phyloP scores from a whole-genome alignment of 2,888 invertebrate species.

The Osmoderma eremita region DNA sequence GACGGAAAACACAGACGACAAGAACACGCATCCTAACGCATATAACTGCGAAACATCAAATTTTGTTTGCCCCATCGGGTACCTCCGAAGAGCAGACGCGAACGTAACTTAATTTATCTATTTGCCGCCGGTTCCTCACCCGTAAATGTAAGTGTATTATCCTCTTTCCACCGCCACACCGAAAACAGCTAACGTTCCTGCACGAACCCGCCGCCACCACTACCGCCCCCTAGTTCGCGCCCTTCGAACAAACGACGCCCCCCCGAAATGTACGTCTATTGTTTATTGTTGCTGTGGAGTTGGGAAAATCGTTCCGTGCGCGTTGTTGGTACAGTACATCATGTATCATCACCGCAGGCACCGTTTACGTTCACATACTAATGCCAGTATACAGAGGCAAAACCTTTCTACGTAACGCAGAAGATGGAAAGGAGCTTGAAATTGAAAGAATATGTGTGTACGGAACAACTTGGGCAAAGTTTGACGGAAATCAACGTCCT shows the following conservation, averaged over 20 bases:
- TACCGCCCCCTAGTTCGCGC: background rate
- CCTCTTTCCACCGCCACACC: background rate
- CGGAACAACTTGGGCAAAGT: too few relatives aligned
- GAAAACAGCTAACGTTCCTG: background rate
- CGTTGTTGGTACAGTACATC: slow-evolving; percentile 26
- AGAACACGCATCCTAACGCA: too few relatives aligned
- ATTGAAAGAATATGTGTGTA: too few relatives aligned
- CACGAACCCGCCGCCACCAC: background rate
- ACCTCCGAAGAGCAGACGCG: slow-evolving; percentile 32
- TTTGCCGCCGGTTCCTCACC: slow-evolving; percentile 1
- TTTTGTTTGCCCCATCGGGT: slow-evolving; percentile 37
- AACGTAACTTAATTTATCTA: slow-evolving; percentile 44
- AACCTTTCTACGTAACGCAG: too few relatives aligned
- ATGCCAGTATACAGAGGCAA: background rate
- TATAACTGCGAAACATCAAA: slow-evolving; percentile 42
- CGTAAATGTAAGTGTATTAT: slow-evolving; percentile 32
- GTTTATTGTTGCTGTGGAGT: slow-evolving; percentile 29
- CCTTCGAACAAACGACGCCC: background rate
- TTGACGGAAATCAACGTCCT: too few relatives aligned
- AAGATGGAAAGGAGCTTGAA: too few relatives aligned
- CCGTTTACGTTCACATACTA: background rate
- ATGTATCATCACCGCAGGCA: slow-evolving; percentile 18
- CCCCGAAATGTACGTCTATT: slow-evolving; percentile 11
- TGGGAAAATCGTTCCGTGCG: slow-evolving; percentile 24
- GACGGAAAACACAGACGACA: too few relatives aligned